Evolutionary conservation across 2,113 vertebrate species (phyloP).

Genomic region (Bothrops jararaca): DNA sequence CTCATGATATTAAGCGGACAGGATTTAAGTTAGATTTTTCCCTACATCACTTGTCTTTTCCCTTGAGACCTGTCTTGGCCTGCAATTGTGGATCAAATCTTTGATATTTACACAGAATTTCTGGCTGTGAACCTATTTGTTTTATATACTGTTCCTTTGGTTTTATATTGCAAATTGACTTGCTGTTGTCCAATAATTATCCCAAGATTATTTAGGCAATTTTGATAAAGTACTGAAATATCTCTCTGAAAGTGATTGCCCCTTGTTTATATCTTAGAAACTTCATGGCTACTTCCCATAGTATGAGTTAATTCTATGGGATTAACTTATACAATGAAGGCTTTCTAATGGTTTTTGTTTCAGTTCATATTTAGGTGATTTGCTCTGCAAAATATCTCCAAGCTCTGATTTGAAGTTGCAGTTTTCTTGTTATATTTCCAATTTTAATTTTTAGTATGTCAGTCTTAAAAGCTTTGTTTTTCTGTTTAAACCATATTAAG

Average conservation of each 20-base stretch:
- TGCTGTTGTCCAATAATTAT: not conserved
- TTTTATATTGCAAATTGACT: not conserved
- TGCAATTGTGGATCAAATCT: not conserved
- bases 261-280: not conserved
- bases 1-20: not conserved
- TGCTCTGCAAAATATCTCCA: not conserved
- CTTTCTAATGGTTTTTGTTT: not conserved
- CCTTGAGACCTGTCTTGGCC: not conserved
- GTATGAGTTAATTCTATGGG: not conserved
- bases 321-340: not conserved
- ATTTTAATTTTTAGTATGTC: not conserved
- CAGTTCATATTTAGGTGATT: not conserved
- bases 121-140: not conserved
- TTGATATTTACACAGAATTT: not conserved
- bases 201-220: not conserved
- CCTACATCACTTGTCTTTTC: not conserved
- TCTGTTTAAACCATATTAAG: not conserved
- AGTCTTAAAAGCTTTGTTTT: not conserved
- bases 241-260: not conserved
- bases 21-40: not conserved
- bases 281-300: not conserved
- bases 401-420: not conserved
- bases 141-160: not conserved
- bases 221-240: not conserved
- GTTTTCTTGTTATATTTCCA: not conserved